Percentiles rank a stretch among this genome's conserved stretches.
Evolutionary conservation across 2,797 vertebrate species (phyloP).

Genomic region (Chromobotia macracanthus): DNA sequence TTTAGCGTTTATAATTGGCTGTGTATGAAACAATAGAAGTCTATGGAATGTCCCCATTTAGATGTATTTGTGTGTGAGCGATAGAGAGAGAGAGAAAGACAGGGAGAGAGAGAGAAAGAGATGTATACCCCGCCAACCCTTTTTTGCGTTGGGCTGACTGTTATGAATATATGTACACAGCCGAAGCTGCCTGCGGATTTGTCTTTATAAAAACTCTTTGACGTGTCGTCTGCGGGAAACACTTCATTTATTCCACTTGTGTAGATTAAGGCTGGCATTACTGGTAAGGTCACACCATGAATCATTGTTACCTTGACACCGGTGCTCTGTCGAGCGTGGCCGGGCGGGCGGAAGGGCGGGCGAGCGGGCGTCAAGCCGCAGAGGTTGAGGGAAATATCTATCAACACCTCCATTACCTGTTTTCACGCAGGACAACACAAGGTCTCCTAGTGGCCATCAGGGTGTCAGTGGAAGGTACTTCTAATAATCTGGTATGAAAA

Average conservation of each 20-base stretch:
- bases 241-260: slow-evolving; percentile 86
- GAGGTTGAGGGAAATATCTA: slow-evolving; percentile 47
- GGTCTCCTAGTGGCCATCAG: slow-evolving; percentile 33
- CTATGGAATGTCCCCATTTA: too few species aligned
- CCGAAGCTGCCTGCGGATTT: slow-evolving; percentile 76
- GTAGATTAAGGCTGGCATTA: slow-evolving; percentile 86
- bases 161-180: slow-evolving; percentile 81
- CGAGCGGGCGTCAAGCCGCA: slow-evolving; percentile 25
- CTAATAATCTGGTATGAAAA: slow-evolving; percentile 47
- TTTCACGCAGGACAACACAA: slow-evolving; percentile 27
- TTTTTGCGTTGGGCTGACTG: slow-evolving; percentile 72
- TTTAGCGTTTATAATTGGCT: too few species aligned
- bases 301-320: slow-evolving; percentile 82
- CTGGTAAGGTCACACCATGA: slow-evolving; percentile 86
- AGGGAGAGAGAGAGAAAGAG: slow-evolving; percentile 17
- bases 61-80: slow-evolving; percentile 9
- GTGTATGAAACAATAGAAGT: too few species aligned
- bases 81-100: too few species aligned
- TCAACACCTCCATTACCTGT: slow-evolving; percentile 49
- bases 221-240: slow-evolving; percentile 76
- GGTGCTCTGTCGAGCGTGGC: slow-evolving; percentile 69
- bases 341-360: slow-evolving; percentile 49
- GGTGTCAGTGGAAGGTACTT: slow-evolving; percentile 34
- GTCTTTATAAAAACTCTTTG: slow-evolving; percentile 82
- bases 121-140: slow-evolving; percentile 56